Conservation (phyloP, 2,113 vertebrate genomes). For the Ranitomeya variabilis region DNA sequence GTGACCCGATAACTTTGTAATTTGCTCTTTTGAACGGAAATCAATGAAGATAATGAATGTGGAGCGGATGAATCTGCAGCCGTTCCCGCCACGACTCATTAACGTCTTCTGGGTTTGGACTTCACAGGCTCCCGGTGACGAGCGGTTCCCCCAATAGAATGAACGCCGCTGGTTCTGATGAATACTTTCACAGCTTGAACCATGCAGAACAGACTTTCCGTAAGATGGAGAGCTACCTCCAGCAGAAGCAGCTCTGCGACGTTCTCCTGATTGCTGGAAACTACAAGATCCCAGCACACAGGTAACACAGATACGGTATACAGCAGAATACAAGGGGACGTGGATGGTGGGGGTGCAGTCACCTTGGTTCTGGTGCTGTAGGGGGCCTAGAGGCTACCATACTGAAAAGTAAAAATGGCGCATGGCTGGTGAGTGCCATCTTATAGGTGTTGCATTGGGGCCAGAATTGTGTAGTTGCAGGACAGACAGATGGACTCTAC, state of each 20-base stretch:
- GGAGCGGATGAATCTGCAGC: not conserved
- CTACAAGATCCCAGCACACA: conserved; percentile 93
- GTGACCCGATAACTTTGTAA: conserved; percentile 1
- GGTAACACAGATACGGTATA: conserved; percentile 67
- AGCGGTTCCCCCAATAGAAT: conserved; percentile 75
- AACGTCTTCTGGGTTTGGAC: not conserved
- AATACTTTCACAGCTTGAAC: conserved; percentile 86
- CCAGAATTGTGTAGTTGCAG: no score
- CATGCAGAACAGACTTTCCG: conserved; percentile 92
- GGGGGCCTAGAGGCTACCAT: no score
- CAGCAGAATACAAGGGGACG: no score
- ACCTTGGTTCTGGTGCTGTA: no score
- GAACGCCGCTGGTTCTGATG: conserved; percentile 80
- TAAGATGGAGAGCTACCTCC: conserved; percentile 94
- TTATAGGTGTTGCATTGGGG: no score
- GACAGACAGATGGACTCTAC: no score
- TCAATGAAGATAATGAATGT: not conserved
- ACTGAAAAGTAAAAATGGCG: no score
- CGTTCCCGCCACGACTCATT: not conserved
- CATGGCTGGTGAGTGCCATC: no score
- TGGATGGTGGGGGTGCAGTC: no score
- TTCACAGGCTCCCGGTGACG: conserved; percentile 75
- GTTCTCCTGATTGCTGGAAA: conserved; percentile 91
- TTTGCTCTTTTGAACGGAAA: not conserved
- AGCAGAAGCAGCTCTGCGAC: conserved; percentile 94